phyloP scores from a whole-genome alignment of 2,113 vertebrate species.

The Chascanopsetta lugubris region DNA sequence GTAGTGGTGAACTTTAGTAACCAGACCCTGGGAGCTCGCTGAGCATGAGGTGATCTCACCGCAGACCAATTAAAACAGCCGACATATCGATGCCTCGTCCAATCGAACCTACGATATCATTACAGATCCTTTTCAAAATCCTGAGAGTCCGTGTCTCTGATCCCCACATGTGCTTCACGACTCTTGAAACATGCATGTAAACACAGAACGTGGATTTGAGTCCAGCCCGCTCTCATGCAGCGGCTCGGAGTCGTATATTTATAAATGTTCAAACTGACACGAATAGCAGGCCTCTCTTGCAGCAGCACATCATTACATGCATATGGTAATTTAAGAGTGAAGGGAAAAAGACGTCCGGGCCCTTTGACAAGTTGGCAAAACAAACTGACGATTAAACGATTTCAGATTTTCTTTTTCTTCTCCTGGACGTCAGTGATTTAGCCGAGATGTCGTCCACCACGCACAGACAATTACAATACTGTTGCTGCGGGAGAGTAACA shows the following conservation, averaged over 20 bases:
- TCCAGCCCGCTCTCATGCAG: conserved; percentile 2
- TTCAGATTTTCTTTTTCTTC: conserved; percentile 12
- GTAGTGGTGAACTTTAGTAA: conserved; percentile 50
- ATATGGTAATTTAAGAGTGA: conserved; percentile 30
- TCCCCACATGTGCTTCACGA: conserved; percentile 6
- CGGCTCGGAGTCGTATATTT: conserved; percentile 25
- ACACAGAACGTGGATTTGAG: conserved; percentile 39
- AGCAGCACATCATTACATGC: conserved; percentile 30
- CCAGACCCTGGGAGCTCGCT: conserved; percentile 52
- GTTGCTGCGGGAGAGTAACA: neutral
- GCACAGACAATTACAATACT: neutral
- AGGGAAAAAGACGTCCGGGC: conserved; percentile 23
- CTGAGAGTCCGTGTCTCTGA: no score
- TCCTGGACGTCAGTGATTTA: neutral
- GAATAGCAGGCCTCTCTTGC: conserved; percentile 23
- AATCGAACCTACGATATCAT: no score
- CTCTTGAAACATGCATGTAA: conserved; percentile 1
- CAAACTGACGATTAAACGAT: conserved; percentile 34
- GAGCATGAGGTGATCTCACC: conserved; percentile 48
- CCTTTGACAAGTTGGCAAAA: conserved; percentile 31
- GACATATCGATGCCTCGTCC: conserved; percentile 18
- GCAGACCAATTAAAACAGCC: conserved; percentile 56
- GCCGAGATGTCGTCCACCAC: neutral
- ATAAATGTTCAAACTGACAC: conserved; percentile 33
- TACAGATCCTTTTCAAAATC: no score